Base-by-base conservation (phyloP, 2,888 invertebrate genomes). In the Catotricha subobsoleta region DNA sequence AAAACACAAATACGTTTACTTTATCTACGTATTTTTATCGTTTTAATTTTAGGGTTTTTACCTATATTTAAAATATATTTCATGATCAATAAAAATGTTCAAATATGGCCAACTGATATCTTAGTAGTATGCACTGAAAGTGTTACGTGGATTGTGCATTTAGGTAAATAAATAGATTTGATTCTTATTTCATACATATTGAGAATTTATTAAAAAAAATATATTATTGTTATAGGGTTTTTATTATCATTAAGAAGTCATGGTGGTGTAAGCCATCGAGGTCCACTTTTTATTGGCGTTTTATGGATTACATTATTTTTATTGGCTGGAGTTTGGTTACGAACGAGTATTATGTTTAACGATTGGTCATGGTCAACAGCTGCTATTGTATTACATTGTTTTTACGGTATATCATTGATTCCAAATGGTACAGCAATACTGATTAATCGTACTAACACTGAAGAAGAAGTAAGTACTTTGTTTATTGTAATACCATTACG, bases 91-190 rank as follows among this genome's bases (percentile, higher is more conserved):
- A 66, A 64, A 46, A 56, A 58, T 37, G 54, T 64, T 31, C 61
- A 65, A 41, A 60, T 74, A 44, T 68, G 68, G 52, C 72, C 78
- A 9, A 68, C 79, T 41, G 80, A 83, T 57, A 76, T 80, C 54
- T 68, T 86, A 33, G 63, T 76, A 35, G 72, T 74, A 19, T 75
- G 76, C 33, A 69, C 79, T 3, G 72, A 83, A 55, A 74, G 76
- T 48, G 59, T 86, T 36, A 69, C 81, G 36, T 91, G 91, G 91
- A 63, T 80, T 40, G 68, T 84, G 15, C 90, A 92, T 61, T 73
- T 81, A 50, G 72, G 79, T 47, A 82, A 78, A 58, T 48, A 7
- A 13, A 29, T 15, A 35, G 8, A 9, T n/a, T 4, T 10, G 3
- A 21, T 10, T 21, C 13, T 6, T 10, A 21, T 13, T 7, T 21